A percentile compares a stretch with the other conserved stretches of the same genome.
These are phyloP conservation scores for Halcyon senegalensis DNA, from an alignment of 2,113 vertebrate species.

Conservation along the genomic window DNA sequence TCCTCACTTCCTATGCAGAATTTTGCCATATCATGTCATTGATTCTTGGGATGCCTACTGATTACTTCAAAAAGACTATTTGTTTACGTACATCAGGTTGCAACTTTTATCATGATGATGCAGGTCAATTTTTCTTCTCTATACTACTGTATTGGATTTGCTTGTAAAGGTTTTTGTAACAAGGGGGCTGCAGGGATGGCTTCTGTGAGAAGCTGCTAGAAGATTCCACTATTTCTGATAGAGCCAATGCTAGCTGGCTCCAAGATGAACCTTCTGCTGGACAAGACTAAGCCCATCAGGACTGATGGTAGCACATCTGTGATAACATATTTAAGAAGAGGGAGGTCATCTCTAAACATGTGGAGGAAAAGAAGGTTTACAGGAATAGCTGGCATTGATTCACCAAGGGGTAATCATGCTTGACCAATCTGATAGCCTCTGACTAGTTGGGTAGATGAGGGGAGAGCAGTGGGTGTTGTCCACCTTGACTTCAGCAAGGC, in stretches of 20 bases:
- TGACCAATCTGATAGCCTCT: too few species aligned
- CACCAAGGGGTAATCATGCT: too few species aligned
- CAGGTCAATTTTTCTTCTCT: background rate
- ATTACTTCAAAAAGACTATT: background rate
- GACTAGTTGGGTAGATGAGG: too few species aligned
- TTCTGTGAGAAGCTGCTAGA: background rate
- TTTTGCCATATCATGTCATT: background rate
- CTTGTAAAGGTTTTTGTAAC: background rate
- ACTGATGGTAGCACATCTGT: background rate
- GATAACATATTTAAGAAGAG: background rate
- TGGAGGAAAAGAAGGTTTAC: background rate
- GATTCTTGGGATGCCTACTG: background rate
- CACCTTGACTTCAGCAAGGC: too few species aligned
- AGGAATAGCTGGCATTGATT: too few species aligned
- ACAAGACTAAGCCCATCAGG: background rate
- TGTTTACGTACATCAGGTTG: background rate
- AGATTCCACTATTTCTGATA: background rate
- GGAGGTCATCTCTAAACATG: too few species aligned
- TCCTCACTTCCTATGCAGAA: background rate
- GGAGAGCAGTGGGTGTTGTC: too few species aligned
- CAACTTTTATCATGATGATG: background rate
- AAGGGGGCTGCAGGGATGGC: background rate
- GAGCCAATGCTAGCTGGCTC: background rate
- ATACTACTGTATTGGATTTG: background rate
- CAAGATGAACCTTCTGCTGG: background rate